Percentiles rank a stretch among this genome's conserved stretches.
phyloP scores from a whole-genome alignment of 2,888 invertebrate genomes.

The Molanna angustata region DNA sequence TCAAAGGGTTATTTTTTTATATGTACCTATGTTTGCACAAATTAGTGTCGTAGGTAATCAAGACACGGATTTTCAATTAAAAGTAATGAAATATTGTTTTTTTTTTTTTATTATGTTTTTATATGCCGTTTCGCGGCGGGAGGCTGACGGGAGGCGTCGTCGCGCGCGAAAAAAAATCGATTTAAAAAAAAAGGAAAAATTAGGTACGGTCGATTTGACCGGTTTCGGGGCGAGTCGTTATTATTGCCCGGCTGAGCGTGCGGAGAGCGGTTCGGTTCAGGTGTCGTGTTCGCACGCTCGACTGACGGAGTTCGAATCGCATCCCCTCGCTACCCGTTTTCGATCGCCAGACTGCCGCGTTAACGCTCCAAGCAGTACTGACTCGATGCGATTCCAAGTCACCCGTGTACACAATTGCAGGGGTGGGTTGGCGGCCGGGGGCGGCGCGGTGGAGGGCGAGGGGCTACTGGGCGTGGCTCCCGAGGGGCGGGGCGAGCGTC shows the following conservation, averaged over 20 bases:
- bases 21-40: too few species aligned
- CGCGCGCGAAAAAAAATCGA: conserved; percentile 9
- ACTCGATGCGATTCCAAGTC: conserved; percentile 57
- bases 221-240: conserved; percentile 16
- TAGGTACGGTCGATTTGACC: conserved; percentile 20
- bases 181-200: conserved; percentile 15
- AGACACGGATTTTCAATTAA: too few species aligned
- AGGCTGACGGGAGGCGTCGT: too few species aligned
- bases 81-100: too few species aligned
- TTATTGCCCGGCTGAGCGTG: conserved; percentile 19
- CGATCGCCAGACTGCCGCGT: conserved; percentile 34
- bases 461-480: conserved; percentile 44
- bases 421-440: conserved; percentile 46
- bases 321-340: conserved; percentile 22
- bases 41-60: too few species aligned
- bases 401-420: conserved; percentile 55
- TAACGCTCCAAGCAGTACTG: conserved; percentile 49
- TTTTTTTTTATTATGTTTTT: too few species aligned
- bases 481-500: conserved; percentile 40
- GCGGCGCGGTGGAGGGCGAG: conserved; percentile 37
- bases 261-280: conserved; percentile 12
- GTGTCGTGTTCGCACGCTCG: conserved; percentile 18
- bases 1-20: too few species aligned
- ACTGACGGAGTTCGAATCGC: conserved; percentile 23
- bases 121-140: conserved; percentile 1